These are phyloP conservation scores for Deroptyus accipitrinus DNA, from an alignment of 2,113 vertebrate species.

Conservation along the genomic window DNA sequence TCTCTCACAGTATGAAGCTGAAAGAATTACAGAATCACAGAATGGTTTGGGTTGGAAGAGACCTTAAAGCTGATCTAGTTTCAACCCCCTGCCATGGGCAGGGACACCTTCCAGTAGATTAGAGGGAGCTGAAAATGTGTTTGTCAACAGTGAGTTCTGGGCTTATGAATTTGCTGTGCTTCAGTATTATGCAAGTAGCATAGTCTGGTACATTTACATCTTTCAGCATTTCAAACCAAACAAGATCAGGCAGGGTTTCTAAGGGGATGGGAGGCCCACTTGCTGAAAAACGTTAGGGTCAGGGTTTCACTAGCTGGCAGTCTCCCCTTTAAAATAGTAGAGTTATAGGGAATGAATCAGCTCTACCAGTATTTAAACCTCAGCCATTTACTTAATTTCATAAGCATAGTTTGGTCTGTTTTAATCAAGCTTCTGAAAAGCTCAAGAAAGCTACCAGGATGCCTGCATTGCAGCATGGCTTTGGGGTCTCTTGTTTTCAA, in stretches of 20 bases:
- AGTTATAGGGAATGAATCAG: neutral
- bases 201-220: neutral
- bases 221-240: neutral
- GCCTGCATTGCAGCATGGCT: neutral
- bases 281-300: neutral
- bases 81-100: neutral
- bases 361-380: neutral
- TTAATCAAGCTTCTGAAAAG: neutral
- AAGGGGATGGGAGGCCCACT: neutral
- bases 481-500: neutral
- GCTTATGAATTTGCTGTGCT: neutral
- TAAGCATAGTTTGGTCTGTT: neutral
- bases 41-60: neutral
- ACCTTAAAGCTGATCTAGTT: neutral
- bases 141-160: constrained; percentile 22
- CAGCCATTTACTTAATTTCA: neutral
- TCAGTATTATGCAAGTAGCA: neutral
- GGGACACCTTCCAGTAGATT: neutral
- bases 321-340: neutral
- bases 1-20: neutral
- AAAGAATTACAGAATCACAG: neutral
- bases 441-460: neutral
- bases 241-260: neutral
- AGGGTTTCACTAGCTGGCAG: neutral
- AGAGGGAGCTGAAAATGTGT: neutral